Conservation (phyloP, 2,888 invertebrate genomes). For the Spodoptera picta region DNA sequence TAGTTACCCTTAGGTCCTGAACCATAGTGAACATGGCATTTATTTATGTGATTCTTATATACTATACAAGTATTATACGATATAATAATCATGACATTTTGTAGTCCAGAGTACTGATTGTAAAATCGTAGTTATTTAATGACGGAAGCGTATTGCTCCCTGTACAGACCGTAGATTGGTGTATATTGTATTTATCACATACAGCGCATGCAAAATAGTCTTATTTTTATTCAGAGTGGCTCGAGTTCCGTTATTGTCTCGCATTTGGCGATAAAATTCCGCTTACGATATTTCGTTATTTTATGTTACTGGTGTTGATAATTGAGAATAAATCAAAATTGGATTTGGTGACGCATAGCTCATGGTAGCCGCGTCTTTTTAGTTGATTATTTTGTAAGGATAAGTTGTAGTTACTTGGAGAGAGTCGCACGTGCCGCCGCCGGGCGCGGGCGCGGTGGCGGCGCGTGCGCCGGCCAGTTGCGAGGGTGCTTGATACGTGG, state of each 20-base stretch:
- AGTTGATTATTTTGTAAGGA: slow-evolving; percentile 80
- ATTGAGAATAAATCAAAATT: slow-evolving; percentile 76
- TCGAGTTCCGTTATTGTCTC: slow-evolving; percentile 86
- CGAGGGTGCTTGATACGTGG: slow-evolving; percentile 73
- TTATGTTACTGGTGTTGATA: slow-evolving; percentile 53
- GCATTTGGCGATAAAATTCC: slow-evolving; percentile 79
- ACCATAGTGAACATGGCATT: slow-evolving; percentile 87
- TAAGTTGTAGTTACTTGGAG: slow-evolving; percentile 71
- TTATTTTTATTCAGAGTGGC: slow-evolving; percentile 84
- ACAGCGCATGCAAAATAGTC: slow-evolving; percentile 73
- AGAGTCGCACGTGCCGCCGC: slow-evolving; percentile 48
- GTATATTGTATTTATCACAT: slow-evolving; percentile 80
- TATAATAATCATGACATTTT: slow-evolving; percentile 84
- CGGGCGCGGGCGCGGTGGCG: slow-evolving; percentile 38
- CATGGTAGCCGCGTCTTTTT: slow-evolving; percentile 65
- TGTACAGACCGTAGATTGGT: slow-evolving; percentile 79
- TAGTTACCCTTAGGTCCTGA: slow-evolving; percentile 86
- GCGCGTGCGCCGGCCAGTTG: slow-evolving; percentile 65
- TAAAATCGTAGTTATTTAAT: slow-evolving; percentile 77
- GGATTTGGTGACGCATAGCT: slow-evolving; percentile 68
- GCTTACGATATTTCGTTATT: slow-evolving; percentile 56
- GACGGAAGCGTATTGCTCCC: slow-evolving; percentile 70
- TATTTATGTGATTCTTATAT: slow-evolving; percentile 86
- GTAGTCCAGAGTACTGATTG: slow-evolving; percentile 80
- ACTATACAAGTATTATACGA: slow-evolving; percentile 83